A percentile compares a stretch with the other conserved stretches of the same genome.
These are phyloP conservation scores for Chlorocebus sabaeus DNA, from an alignment of 2,113 vertebrate genomes.

Conservation along the genomic window DNA sequence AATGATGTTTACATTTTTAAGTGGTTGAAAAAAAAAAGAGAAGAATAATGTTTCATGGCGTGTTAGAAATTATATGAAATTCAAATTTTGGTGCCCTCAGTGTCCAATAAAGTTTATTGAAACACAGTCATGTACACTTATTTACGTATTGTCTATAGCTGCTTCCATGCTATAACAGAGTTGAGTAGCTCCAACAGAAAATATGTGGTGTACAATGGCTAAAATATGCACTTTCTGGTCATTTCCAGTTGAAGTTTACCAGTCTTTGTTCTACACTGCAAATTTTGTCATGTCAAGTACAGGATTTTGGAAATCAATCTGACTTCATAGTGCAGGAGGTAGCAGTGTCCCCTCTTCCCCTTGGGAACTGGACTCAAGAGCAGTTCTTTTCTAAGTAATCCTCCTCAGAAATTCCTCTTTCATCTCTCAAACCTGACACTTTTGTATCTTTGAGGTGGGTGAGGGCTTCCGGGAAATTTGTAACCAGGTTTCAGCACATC, in stretches of 20 bases:
- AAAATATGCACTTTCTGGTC: background rate
- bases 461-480: background rate
- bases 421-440: background rate
- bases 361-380: background rate
- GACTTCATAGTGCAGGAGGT: background rate
- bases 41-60: background rate
- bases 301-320: conserved; percentile 45
- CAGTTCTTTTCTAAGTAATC: background rate
- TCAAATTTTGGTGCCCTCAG: background rate
- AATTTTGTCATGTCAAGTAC: conserved; percentile 34
- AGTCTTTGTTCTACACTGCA: background rate
- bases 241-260: background rate
- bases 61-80: background rate
- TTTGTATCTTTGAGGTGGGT: background rate
- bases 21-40: background rate
- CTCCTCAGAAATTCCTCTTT: background rate
- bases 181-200: background rate
- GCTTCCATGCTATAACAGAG: background rate
- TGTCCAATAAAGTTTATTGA: background rate
- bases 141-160: background rate
- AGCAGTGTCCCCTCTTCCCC: fast-evolving
- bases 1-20: background rate
- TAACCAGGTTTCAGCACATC: background rate
- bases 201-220: background rate
- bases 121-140: background rate